Evolutionary conservation across 2,797 vertebrate genomes (phyloP), one percentile per base, ranked within the genome.

Genomic region (Ctenopoma multispine): DNA sequence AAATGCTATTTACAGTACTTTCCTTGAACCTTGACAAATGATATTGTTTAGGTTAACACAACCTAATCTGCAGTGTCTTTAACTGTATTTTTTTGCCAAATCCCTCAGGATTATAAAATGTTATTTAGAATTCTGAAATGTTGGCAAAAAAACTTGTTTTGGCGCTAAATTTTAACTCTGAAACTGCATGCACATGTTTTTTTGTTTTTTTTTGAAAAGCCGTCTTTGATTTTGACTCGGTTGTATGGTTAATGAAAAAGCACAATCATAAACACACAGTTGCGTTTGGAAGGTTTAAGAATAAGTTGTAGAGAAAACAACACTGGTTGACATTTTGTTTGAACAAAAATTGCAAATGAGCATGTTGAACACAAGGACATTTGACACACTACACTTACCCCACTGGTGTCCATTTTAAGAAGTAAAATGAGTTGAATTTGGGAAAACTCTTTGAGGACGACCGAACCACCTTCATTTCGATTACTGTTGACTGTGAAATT

Each of bases 401-500:
- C n/a, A 21, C 10, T 11, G 11, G 21, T 11, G 40, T 15, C 14
- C 40, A 17, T 17, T 41, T 41, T 12, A 41, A 13, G 36, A 38
- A 38, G 3, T 38, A 13, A 38, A 13, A 41, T 17, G 13, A 41
- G 14, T 17, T 17, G 5, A 41, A 14, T 15, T 12, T 40, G 38
- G 38, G 12, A 40, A 40, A 9, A 12, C 8, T 40, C 17, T 44
- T 20, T 46, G 18, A 20, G 44, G 44, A n/a, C 9, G 9, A 46
- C n/a, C 4, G 8, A 46, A 46, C 18, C 44, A 20, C 11, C n/a
- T 46, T 20, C 44, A 46, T 46, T 20, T 46, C 4, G 47, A 79
- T 83, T 84, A 61, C 69, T 72, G 64, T 85, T 64, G 55, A 91
- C 83, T 94, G 92, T 94, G 88, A 93, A 90, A 76, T 69, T 83